Base-by-base conservation (phyloP, 2,888 invertebrate genomes). In the Operophtera brumata region DNA sequence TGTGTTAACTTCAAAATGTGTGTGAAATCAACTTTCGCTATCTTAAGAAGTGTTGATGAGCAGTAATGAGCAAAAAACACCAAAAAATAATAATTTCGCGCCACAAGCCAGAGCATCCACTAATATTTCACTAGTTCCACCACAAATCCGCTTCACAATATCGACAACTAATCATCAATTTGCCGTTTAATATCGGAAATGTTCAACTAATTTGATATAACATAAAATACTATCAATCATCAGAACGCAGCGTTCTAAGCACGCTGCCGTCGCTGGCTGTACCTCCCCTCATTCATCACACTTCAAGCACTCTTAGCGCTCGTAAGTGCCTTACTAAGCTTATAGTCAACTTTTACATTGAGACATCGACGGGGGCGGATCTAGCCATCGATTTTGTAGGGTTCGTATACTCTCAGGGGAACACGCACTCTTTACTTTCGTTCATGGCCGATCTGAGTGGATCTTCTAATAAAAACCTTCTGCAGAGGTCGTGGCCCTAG, bases 211-310 rank as follows among this genome's bases (percentile, higher is more conserved):
- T 82, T 82, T 74, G 64, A 75, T 74, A 67, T 67, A 70, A 69
- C 71, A 74, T 77, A 75, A 77, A 80, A 72, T 71, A 76, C 78
- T 81, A 88, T 88, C 86, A 84, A 89, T 89, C 89, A 87, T 82
- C 61, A 63, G 69, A 69, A 71, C 68, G 77, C 78, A 74, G 61
- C 76, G 83, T 80, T 80, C 79, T 45, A 26, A 48, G 48, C 80
- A 78, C 69, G 68, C 70, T 74, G 73, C 65, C 72, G 77, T 74
- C 70, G 61, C 63, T 67, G 64, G 66, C 63, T 63, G 44, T 54
- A 59, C 66, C 66, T 67, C 66, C 74, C 69, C 81, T 81, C 85
- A 82, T 87, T 83, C 85, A 87, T 88, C 89, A 88, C 82, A 85
- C 82, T 86, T 84, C 82, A 81, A 86, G 73, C 78, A 77, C 77